Evolutionary conservation across 2,888 invertebrate species (phyloP).

Genomic region (Hermaeophaga mercurialis): DNA sequence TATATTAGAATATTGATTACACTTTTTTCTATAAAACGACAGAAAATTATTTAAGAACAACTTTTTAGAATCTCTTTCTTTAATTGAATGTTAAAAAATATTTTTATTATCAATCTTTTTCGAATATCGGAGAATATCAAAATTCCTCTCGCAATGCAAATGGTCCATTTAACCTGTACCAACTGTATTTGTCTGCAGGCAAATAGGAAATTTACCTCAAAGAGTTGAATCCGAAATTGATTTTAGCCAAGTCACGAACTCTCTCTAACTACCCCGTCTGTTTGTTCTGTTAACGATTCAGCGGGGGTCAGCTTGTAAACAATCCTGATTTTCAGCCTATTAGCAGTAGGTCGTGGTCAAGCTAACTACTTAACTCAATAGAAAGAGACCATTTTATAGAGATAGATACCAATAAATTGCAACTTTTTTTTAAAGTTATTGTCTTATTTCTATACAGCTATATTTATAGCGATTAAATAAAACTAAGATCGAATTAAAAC

Average conservation of each 20-base stretch:
- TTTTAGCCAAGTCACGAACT: constrained; percentile 32
- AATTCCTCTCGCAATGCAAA: constrained; percentile 17
- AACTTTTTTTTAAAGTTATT: too few species aligned
- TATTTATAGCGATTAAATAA: too few species aligned
- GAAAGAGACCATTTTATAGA: constrained; percentile 4
- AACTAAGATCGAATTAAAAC: too few species aligned
- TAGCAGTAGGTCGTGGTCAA: constrained; percentile 22
- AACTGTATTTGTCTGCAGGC: constrained; percentile 22
- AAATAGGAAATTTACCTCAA: constrained; percentile 26
- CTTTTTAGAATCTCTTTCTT: too few species aligned
- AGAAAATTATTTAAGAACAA: too few species aligned
- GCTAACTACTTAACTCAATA: constrained; percentile 23
- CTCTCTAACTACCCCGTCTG: constrained; percentile 29
- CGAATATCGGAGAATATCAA: too few species aligned
- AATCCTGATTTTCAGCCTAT: constrained; percentile 29
- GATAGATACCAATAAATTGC: constrained; percentile 14
- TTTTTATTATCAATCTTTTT: too few species aligned
- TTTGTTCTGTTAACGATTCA: constrained; percentile 34
- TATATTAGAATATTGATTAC: too few species aligned
- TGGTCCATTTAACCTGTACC: constrained; percentile 19
- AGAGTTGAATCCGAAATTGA: constrained; percentile 28
- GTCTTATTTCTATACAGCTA: too few species aligned
- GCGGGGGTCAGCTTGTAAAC: constrained; percentile 31
- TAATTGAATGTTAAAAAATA: too few species aligned
- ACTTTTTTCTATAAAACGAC: too few species aligned